Evolutionary conservation across 2,888 invertebrate species (phyloP).

Genomic region (Lasioglossum figueresi): DNA sequence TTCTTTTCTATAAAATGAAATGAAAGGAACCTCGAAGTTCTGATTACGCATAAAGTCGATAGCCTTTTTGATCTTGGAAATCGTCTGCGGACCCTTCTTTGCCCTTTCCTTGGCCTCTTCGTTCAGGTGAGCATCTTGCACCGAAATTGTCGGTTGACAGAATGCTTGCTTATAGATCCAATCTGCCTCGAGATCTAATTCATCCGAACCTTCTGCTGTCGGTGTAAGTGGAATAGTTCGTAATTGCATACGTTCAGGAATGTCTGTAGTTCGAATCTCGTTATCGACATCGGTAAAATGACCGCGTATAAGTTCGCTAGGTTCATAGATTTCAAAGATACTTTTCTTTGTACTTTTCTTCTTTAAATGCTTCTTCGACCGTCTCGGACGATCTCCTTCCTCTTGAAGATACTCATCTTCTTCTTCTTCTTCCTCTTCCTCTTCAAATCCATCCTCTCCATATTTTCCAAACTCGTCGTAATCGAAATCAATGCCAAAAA

Average conservation of each 20-base stretch:
- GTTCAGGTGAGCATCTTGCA: slow-evolving; percentile 88
- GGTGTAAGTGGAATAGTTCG: slow-evolving; percentile 94
- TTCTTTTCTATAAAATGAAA: slow-evolving; percentile 99
- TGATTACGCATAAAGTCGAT: slow-evolving; percentile 98
- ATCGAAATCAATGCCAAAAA: slow-evolving; percentile 99
- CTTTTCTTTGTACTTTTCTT: slow-evolving; percentile 93
- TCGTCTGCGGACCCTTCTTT: slow-evolving; percentile 89
- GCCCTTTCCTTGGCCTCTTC: slow-evolving; percentile 85
- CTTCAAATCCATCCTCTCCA: slow-evolving; percentile 93
- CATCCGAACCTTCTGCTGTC: slow-evolving; percentile 92
- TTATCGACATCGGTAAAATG: slow-evolving; percentile 98
- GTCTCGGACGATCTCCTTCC: slow-evolving; percentile 87
- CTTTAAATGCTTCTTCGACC: slow-evolving; percentile 90
- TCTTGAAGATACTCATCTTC: slow-evolving; percentile 92
- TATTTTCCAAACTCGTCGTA: slow-evolving; percentile 95
- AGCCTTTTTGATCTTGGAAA: slow-evolving; percentile 96
- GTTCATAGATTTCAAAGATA: slow-evolving; percentile 98
- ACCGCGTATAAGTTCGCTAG: slow-evolving; percentile 97
- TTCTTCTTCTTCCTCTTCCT: slow-evolving; percentile 92
- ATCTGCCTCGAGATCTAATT: slow-evolving; percentile 96
- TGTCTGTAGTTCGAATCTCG: slow-evolving; percentile 94
- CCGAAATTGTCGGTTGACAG: slow-evolving; percentile 92
- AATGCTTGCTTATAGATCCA: slow-evolving; percentile 99
- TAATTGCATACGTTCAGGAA: slow-evolving; percentile 96
- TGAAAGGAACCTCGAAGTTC: slow-evolving; percentile 98